Conservation (phyloP, 2,113 vertebrate genomes). For the Rissa tridactyla region DNA sequence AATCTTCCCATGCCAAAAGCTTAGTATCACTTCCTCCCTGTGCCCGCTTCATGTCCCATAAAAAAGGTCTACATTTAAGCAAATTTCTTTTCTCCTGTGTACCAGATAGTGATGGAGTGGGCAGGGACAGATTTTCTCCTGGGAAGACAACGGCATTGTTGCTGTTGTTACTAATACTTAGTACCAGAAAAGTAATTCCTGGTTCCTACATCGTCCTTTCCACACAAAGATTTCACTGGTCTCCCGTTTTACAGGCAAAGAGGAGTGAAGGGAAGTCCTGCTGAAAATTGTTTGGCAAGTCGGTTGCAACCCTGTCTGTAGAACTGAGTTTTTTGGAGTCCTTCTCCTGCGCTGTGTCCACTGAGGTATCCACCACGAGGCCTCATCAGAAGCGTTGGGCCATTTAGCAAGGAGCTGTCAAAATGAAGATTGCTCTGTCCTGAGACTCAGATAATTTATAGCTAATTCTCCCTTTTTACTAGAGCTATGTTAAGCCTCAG, state of each 20-base stretch:
- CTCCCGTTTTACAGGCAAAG: neutral
- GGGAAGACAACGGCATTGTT: neutral
- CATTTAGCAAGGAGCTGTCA: neutral
- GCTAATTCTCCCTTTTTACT: neutral
- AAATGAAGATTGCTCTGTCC: neutral
- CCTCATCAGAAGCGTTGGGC: neutral
- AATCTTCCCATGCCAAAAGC: neutral
- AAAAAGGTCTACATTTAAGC: neutral
- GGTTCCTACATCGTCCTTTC: neutral
- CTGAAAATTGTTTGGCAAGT: neutral
- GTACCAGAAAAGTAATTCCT: neutral
- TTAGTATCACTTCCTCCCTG: neutral
- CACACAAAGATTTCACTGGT: neutral
- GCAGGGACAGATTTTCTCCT: neutral
- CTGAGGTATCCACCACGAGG: neutral
- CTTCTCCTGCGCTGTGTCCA: fast-evolving
- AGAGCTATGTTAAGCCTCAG: neutral
- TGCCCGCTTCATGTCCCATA: neutral
- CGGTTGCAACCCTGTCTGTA: neutral
- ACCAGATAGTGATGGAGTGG: neutral
- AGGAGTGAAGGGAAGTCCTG: neutral
- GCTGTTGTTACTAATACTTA: neutral
- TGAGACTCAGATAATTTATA: neutral
- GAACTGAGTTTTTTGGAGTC: neutral
- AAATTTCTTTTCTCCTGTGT: neutral